phyloP scores from a whole-genome alignment of 2,113 vertebrate species.

The Oryctolagus cuniculus region mOryCun1.1 NC_091452.1:681501-682000 shows the following conservation, averaged over 20 bases:
- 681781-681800: background rate
- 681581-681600: no score
- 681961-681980: constrained; percentile 73
- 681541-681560: no score
- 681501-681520: no score
- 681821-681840: background rate
- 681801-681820: background rate
- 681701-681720: background rate
- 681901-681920: background rate
- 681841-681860: background rate
- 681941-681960: constrained; percentile 47
- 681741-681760: background rate
- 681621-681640: background rate
- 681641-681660: background rate
- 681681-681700: no score
- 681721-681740: background rate
- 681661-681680: background rate
- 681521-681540: no score
- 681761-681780: background rate
- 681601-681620: background rate
- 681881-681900: background rate
- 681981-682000: constrained; percentile 71
- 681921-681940: background rate
- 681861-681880: background rate
- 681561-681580: no score